A percentile compares a stretch with the other conserved stretches of the same genome.
Conservation (phyloP, 2,797 vertebrate genomes). For the Myotis daubentonii region DNA sequence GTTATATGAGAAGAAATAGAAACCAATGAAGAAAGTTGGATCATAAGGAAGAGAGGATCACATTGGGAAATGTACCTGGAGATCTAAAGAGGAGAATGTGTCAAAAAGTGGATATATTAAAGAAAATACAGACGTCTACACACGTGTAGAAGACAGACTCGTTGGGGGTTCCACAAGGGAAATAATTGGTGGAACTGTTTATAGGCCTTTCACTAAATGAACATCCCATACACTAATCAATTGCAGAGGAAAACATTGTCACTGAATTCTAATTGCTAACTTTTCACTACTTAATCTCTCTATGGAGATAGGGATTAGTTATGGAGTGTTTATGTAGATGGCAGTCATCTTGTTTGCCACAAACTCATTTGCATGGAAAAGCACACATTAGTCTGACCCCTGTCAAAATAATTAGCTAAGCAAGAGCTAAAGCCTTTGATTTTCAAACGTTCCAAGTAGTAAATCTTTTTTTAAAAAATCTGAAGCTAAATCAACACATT, state of each 20-base stretch:
- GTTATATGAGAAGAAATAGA: not conserved
- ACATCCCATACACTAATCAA: conserved; percentile 40
- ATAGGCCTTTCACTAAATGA: conserved; percentile 7
- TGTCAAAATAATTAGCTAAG: conserved; percentile 69
- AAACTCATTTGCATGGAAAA: conserved; percentile 48
- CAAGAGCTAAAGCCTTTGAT: conserved; percentile 48
- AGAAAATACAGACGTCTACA: not conserved
- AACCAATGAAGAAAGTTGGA: not conserved
- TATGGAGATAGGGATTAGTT: conserved; percentile 36
- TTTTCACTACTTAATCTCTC: conserved; percentile 56
- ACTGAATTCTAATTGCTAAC: conserved; percentile 50
- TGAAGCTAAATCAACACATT: conserved; percentile 23
- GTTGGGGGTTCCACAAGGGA: not conserved
- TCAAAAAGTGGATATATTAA: not conserved
- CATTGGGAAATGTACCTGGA: not conserved
- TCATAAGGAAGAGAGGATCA: not conserved
- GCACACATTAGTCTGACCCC: conserved; percentile 13
- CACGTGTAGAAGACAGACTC: not conserved
- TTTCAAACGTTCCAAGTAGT: not conserved
- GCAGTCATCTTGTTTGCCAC: not conserved
- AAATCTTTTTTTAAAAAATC: not conserved
- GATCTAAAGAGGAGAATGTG: not conserved
- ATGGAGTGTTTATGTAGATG: conserved; percentile 14
- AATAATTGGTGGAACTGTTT: conserved; percentile 23
- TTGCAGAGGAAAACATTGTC: conserved; percentile 56